Percentiles rank a stretch among this genome's conserved stretches.
Evolutionary conservation across 2,113 vertebrate species (phyloP).

Genomic region (Lutjanus erythropterus): DNA sequence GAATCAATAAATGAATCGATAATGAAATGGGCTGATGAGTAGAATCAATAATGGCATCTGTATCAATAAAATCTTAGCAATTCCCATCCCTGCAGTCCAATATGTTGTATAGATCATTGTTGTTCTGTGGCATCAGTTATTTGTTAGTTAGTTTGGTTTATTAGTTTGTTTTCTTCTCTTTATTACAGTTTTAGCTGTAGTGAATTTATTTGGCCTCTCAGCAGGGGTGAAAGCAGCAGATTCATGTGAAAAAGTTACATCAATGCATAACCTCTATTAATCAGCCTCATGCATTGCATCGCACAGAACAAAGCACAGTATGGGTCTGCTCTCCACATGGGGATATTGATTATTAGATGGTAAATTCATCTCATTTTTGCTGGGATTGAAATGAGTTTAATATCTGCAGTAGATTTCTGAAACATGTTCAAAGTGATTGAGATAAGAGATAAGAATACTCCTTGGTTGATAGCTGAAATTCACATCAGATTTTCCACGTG

Average conservation of each 20-base stretch:
- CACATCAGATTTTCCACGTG: neutral
- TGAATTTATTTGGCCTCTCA: constrained; percentile 1
- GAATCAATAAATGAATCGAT: too few relatives aligned
- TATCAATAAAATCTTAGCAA: too few relatives aligned
- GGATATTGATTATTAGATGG: neutral
- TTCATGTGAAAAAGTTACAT: constrained; percentile 25
- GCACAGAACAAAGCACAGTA: constrained; percentile 11
- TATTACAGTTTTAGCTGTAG: neutral
- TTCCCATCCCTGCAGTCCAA: too few relatives aligned
- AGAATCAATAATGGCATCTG: too few relatives aligned
- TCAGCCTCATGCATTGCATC: neutral
- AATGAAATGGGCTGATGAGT: too few relatives aligned
- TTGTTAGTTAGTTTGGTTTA: constrained; percentile 3
- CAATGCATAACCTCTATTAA: neutral
- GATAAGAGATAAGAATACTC: neutral
- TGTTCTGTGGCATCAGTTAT: constrained; percentile 6
- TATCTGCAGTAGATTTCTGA: neutral
- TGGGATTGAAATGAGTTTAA: neutral
- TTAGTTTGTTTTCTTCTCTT: neutral
- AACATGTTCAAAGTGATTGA: neutral
- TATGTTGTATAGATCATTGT: neutral
- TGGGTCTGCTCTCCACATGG: neutral
- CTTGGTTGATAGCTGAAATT: constrained; percentile 1
- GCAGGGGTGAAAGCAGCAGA: neutral
- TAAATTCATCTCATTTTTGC: constrained; percentile 10